These are phyloP conservation scores for Carposina sasakii DNA, from an alignment of 1,140 invertebrate genomes.

Conservation along the genomic window DNA sequence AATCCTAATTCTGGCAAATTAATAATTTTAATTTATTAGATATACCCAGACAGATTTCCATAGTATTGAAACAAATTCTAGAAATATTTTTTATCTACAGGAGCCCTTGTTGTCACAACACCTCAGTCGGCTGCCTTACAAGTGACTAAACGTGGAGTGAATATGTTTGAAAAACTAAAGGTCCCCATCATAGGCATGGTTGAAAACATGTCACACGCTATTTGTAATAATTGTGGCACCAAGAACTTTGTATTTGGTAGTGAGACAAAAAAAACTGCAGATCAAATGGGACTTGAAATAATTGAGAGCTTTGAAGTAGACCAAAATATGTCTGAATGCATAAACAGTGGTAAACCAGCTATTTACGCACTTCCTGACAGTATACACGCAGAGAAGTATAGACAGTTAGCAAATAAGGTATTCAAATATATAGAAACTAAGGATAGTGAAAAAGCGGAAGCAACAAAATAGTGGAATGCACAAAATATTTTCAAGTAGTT, in stretches of 20 bases:
- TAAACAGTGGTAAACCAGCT: conserved; percentile 85
- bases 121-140: conserved; percentile 88
- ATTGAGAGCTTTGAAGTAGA: conserved; percentile 86
- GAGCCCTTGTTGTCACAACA: conserved; percentile 87
- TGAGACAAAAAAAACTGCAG: conserved; percentile 69
- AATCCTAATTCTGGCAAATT: too few species aligned
- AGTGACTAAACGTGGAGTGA: conserved; percentile 84
- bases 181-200: conserved; percentile 88
- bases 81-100: conserved; percentile 61
- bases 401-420: conserved; percentile 72
- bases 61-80: too few species aligned
- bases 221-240: conserved; percentile 81
- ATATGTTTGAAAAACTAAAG: conserved; percentile 86
- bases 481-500: conserved; percentile 33
- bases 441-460: conserved; percentile 44
- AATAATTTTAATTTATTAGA: too few species aligned
- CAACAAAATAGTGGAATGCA: conserved; percentile 31
- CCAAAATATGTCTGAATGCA: conserved; percentile 78
- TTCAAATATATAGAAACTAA: conserved; percentile 68
- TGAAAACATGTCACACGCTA: conserved; percentile 87
- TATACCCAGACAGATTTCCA: too few species aligned
- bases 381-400: conserved; percentile 73
- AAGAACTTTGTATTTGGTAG: conserved; percentile 77
- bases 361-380: conserved; percentile 80
- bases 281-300: conserved; percentile 73